Conservation (phyloP, 2,113 vertebrate species). For the Natator depressus region DNA sequence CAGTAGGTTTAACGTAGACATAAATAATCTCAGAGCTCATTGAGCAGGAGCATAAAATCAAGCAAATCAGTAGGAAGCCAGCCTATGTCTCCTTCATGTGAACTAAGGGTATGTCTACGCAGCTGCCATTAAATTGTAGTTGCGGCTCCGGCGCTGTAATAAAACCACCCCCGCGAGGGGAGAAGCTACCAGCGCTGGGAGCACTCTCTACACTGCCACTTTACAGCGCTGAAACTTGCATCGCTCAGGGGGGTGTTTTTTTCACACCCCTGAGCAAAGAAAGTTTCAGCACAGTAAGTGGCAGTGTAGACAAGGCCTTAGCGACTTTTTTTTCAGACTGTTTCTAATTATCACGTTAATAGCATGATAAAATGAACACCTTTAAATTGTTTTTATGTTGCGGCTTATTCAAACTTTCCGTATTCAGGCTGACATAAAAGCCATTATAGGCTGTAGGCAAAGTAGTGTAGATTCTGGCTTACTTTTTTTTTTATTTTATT, state of each 20-base stretch:
- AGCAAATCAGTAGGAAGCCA: constrained; percentile 48
- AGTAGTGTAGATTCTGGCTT: constrained; percentile 31
- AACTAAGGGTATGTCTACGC: not conserved
- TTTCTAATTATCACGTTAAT: constrained; percentile 51
- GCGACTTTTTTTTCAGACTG: constrained; percentile 63
- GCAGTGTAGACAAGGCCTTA: not conserved
- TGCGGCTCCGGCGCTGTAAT: too few species aligned
- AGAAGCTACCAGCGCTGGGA: too few species aligned
- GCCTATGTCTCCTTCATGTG: constrained; percentile 41
- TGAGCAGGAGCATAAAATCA: constrained; percentile 54
- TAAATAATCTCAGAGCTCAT: constrained; percentile 67
- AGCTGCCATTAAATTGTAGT: too few species aligned
- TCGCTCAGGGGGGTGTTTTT: too few species aligned
- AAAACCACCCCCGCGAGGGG: too few species aligned
- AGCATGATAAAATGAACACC: constrained; percentile 44
- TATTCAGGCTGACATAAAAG: constrained; percentile 44
- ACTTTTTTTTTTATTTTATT: constrained; percentile 57
- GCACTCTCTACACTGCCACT: too few species aligned
- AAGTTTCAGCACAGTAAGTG: too few species aligned
- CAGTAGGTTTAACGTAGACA: constrained; percentile 45
- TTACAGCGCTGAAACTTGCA: too few species aligned
- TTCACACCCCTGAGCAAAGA: too few species aligned
- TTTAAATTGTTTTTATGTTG: constrained; percentile 41
- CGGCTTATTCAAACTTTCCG: constrained; percentile 53
- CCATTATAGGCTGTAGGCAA: constrained; percentile 26